These are phyloP conservation scores for Empidonax traillii DNA, from an alignment of 2,113 vertebrate genomes.

Conservation along the genomic window DNA sequence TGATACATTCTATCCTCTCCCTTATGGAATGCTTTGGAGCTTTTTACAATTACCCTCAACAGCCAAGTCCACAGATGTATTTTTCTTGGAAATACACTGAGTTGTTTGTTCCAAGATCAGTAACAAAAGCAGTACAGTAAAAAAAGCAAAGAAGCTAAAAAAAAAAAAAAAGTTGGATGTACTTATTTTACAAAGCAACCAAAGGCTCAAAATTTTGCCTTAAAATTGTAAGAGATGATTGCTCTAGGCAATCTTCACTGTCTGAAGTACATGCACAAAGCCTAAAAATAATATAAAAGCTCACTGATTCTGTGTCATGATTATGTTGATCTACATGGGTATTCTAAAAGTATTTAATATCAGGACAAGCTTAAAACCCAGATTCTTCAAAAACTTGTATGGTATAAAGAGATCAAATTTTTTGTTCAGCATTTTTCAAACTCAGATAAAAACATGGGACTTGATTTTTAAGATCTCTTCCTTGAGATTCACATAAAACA, in stretches of 20 bases:
- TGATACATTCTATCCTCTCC: background rate
- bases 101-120: conserved; percentile 39
- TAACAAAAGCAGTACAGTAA: background rate
- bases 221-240: background rate
- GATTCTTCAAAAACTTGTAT: background rate
- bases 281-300: background rate
- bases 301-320: background rate
- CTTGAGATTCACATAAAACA: background rate
- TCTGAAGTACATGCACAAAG: background rate
- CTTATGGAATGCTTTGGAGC: conserved; percentile 20
- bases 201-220: background rate
- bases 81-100: conserved; percentile 61
- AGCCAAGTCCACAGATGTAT: conserved; percentile 68
- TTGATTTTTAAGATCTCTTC: background rate
- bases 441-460: background rate
- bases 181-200: conserved; percentile 22
- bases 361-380: background rate
- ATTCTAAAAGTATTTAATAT: background rate
- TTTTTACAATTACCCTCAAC: conserved; percentile 25
- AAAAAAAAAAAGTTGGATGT: background rate
- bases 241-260: background rate
- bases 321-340: background rate
- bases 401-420: background rate
- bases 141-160: background rate
- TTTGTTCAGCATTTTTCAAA: background rate